Evolutionary conservation across 2,797 vertebrate species (phyloP).

Genomic region (Lindbergichthys nudifrons): DNA sequence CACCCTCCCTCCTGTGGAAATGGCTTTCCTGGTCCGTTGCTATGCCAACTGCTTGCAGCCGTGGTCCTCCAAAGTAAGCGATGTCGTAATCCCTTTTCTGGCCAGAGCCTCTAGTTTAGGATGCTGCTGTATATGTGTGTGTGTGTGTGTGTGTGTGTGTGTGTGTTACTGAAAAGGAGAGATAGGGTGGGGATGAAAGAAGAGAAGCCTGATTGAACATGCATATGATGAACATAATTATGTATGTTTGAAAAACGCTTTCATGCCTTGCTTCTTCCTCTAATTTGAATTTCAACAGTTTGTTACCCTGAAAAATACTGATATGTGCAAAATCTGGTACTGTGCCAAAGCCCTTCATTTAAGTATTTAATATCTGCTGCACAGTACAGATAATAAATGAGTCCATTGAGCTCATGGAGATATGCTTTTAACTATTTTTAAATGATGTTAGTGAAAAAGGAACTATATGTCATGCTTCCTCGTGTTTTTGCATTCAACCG

Average conservation of each 20-base stretch:
- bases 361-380: constrained; percentile 6
- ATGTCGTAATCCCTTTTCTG: constrained; percentile 84
- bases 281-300: constrained; percentile 20
- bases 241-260: constrained; percentile 26
- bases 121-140: too few species aligned
- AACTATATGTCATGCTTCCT: not conserved
- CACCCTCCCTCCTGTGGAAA: constrained; percentile 84
- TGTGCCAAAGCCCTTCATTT: constrained; percentile 9
- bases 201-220: constrained; percentile 48
- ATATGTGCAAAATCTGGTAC: constrained; percentile 13
- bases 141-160: not conserved
- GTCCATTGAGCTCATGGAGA: not conserved
- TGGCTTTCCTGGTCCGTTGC: constrained; percentile 99
- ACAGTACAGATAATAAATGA: not conserved
- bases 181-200: constrained; percentile 41
- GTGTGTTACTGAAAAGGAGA: constrained; percentile 24
- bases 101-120: constrained; percentile 57
- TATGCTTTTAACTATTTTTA: not conserved
- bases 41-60: constrained; percentile 99
- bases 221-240: constrained; percentile 39
- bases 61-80: constrained; percentile 99
- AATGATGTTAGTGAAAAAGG: not conserved
- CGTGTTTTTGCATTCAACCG: constrained; percentile 5
- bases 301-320: constrained; percentile 13
- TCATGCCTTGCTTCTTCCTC: constrained; percentile 26